A percentile compares a stretch with the other conserved stretches of the same genome.
Evolutionary conservation across 2,113 vertebrate species (phyloP).

Genomic region (Lycaon pictus): DNA sequence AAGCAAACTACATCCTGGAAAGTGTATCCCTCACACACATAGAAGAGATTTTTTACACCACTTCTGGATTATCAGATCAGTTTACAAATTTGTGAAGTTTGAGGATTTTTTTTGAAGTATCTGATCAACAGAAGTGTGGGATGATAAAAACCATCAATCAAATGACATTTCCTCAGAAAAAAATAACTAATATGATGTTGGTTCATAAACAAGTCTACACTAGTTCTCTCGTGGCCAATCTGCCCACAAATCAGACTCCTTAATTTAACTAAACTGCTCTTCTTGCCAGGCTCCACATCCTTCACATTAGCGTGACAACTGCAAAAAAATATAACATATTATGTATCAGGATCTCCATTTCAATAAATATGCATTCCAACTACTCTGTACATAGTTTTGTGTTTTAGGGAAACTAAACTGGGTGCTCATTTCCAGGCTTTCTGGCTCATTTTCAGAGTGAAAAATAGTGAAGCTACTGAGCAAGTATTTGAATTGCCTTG

Average conservation of each 20-base stretch:
- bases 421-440: background rate
- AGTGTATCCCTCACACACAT: background rate
- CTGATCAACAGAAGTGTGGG: background rate
- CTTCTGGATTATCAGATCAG: background rate
- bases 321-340: background rate
- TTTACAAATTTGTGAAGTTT: background rate
- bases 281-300: background rate
- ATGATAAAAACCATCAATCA: background rate
- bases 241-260: background rate
- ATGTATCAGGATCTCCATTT: background rate
- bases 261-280: slow-evolving; percentile 1
- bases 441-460: slow-evolving; percentile 10
- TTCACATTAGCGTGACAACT: background rate
- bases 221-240: background rate
- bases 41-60: background rate
- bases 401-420: background rate
- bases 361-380: slow-evolving; percentile 10
- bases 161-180: background rate
- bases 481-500: background rate
- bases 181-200: background rate
- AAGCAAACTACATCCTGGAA: background rate
- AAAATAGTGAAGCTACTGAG: background rate
- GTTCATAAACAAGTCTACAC: background rate
- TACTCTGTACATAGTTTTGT: background rate
- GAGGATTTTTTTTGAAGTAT: background rate